Base-by-base conservation (phyloP, 1,140 invertebrate species). In the Brachionus plicatilis region DNA sequence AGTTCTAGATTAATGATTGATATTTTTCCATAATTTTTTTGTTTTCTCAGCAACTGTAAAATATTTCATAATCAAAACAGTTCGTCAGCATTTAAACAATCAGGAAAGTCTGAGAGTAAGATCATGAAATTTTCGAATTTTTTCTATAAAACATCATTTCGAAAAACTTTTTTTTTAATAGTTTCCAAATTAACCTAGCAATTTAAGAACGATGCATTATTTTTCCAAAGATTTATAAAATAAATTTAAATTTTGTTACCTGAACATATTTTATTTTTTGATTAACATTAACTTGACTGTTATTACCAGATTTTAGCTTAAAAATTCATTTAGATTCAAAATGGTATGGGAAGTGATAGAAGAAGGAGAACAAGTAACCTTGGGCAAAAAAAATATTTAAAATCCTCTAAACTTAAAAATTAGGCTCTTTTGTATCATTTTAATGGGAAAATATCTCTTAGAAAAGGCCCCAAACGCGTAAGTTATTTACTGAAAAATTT, bases 391-490 rank as follows among this genome's bases (percentile, higher is more conserved):
- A 37, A 37, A 37, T 37, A 6, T 20, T 17, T 20, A 41, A 17
- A 72, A 72, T 41, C 11, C 20, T 45, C 4, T 68, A 3, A 27
- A 33, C 17, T 72, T 9, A 4, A 43, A 20, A 72, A 41, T 72
- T 41, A 80, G 76, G 79, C 79, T 7, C 53, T 82, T 24, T 9
- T 82, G 24, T 82, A 65, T 68, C 79, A n/a, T 20, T 68, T 45
- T 43, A 82, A 65, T 68, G 79, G 79, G 2, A 82, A 82, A 41
- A 56, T 82, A 11, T 43, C 37, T 11, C 27, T 82, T 3, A 60
- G 66, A 82, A 41, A 60, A 68, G 79, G 79, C 0, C 79, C 79
- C 27, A 82, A 82, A 47, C 37, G 79, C 12, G 79, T 82, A 82
- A n/a, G 20, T 24, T 14, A 41, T 29, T 33, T 37, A 3, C 14